Percentiles rank a stretch among this genome's conserved stretches.
phyloP scores from a whole-genome alignment of 2,113 vertebrate species.

The Mesembrinibis cayennensis region DNA sequence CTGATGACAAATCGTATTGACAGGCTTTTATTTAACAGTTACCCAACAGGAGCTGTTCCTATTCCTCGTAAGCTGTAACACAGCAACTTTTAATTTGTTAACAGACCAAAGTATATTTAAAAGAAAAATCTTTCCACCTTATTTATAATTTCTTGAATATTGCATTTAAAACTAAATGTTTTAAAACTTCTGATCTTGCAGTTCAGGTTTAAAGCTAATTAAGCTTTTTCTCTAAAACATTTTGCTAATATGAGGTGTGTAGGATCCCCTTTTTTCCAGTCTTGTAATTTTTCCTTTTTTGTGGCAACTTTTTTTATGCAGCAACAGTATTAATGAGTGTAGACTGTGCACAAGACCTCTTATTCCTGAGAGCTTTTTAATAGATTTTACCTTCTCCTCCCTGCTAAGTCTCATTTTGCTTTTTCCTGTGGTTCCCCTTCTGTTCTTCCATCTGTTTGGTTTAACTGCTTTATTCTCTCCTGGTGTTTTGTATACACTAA shows the following conservation, averaged over 20 bases:
- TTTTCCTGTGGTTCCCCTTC: slow-evolving; percentile 54
- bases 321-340: neutral
- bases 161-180: neutral
- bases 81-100: neutral
- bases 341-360: neutral
- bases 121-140: neutral
- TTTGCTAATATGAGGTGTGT: neutral
- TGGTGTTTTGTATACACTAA: neutral
- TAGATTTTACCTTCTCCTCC: slow-evolving; percentile 37
- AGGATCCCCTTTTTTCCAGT: neutral
- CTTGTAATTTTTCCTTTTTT: neutral
- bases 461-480: slow-evolving; percentile 16
- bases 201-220: neutral
- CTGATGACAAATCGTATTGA: neutral
- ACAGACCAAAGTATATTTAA: neutral
- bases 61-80: neutral
- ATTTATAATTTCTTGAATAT: neutral
- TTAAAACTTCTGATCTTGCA: neutral
- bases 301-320: neutral
- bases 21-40: neutral
- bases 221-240: neutral
- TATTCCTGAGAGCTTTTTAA: slow-evolving; percentile 17
- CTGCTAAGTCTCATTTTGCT: slow-evolving; percentile 1
- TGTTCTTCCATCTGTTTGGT: slow-evolving; percentile 48
- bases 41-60: neutral